Evolutionary conservation across 2,888 invertebrate species (phyloP).

Genomic region (Drosophila vallismaia): DNA sequence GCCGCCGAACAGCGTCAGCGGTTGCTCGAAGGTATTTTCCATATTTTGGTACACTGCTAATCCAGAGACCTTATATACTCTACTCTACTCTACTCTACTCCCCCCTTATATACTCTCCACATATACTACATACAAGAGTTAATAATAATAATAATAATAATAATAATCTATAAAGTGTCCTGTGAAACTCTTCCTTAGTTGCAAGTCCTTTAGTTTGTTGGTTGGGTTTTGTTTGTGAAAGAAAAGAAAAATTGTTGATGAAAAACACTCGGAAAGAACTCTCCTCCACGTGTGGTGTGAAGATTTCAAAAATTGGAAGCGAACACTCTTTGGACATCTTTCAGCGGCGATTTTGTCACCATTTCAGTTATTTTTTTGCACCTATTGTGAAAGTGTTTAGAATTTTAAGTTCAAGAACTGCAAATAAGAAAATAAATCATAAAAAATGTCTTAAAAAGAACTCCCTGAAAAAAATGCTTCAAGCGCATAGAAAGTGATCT

Average conservation of each 20-base stretch:
- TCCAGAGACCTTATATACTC: slow-evolving; percentile 49
- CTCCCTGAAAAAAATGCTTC: neutral
- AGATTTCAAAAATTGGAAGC: slow-evolving; percentile 59
- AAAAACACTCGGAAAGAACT: slow-evolving; percentile 69
- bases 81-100: slow-evolving; percentile 1
- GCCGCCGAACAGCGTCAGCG: slow-evolving; percentile 83
- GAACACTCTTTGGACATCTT: slow-evolving; percentile 80
- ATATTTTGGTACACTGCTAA: slow-evolving; percentile 52
- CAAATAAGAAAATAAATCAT: slow-evolving; percentile 5
- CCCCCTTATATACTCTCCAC: slow-evolving; percentile 42
- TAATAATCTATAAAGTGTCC: slow-evolving; percentile 29
- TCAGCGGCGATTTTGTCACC: slow-evolving; percentile 38
- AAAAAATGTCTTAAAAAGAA: neutral
- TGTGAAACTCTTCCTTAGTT: slow-evolving; percentile 45
- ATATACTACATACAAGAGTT: slow-evolving; percentile 54
- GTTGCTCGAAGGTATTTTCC: slow-evolving; percentile 84
- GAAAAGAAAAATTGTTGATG: slow-evolving; percentile 53
- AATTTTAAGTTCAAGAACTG: neutral
- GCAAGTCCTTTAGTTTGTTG: slow-evolving; percentile 18
- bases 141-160: slow-evolving; percentile 13
- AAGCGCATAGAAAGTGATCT: neutral
- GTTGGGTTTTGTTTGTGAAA: slow-evolving; percentile 57
- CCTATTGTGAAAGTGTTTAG: slow-evolving; percentile 30
- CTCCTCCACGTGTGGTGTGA: slow-evolving; percentile 21
- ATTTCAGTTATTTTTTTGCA: slow-evolving; percentile 47